A percentile compares a stretch with the other conserved stretches of the same genome.
Evolutionary conservation across 1,140 invertebrate species (phyloP).

Genomic region (Paramacrobiotus metropolitanus): DNA sequence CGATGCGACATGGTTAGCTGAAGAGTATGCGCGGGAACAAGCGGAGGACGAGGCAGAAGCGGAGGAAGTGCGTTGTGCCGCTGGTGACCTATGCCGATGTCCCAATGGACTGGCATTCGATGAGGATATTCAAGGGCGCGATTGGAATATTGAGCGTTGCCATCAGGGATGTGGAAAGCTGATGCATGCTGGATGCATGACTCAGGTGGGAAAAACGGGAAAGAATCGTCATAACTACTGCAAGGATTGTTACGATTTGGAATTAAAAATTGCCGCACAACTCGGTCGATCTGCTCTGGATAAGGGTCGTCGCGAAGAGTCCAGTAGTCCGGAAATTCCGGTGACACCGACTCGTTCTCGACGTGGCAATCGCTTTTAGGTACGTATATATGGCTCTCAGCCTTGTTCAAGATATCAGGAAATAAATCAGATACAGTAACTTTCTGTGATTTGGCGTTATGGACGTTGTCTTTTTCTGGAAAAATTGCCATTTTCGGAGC

Average conservation of each 20-base stretch:
- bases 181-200: conserved; percentile 1
- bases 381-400: no score
- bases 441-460: no score
- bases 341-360: background rate
- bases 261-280: background rate
- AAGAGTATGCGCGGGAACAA: background rate
- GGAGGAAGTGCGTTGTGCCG: background rate
- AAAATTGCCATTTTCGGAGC: no score
- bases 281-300: background rate
- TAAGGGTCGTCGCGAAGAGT: background rate
- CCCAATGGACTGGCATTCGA: background rate
- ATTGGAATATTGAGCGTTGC: background rate
- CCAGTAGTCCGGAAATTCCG: background rate
- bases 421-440: no score
- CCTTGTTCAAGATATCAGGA: no score
- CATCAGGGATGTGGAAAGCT: background rate
- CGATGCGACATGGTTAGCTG: background rate
- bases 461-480: no score
- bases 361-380: no score
- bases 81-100: background rate
- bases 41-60: background rate
- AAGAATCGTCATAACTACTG: background rate
- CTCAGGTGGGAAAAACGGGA: background rate
- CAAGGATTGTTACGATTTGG: background rate
- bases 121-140: background rate